phyloP scores from a whole-genome alignment of 2,888 invertebrate genomes.

The Pterobdella sp. region DNA sequence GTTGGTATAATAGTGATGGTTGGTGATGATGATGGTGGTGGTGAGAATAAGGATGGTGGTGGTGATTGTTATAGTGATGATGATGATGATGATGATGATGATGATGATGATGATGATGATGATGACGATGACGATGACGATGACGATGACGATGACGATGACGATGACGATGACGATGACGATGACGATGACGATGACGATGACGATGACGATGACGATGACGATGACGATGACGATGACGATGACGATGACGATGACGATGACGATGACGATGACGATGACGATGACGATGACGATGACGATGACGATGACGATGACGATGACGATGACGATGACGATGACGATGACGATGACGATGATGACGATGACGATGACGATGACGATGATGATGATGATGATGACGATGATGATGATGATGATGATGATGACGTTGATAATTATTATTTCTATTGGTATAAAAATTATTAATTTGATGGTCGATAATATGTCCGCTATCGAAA shows the following conservation, averaged over 20 bases:
- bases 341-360: not conserved
- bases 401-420: conserved; percentile 5
- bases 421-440: too few species aligned
- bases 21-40: conserved; percentile 3
- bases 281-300: too few species aligned
- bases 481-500: too few species aligned
- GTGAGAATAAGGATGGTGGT: not conserved
- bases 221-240: too few species aligned
- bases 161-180: too few species aligned
- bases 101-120: conserved; percentile 19
- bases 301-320: too few species aligned
- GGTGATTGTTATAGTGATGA: not conserved
- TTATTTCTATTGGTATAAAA: not conserved
- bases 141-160: too few species aligned
- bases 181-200: too few species aligned
- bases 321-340: too few species aligned
- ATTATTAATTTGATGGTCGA: not conserved
- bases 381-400: not conserved
- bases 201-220: too few species aligned
- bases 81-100: conserved; percentile 29
- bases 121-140: conserved; percentile 20
- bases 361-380: not conserved
- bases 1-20: not conserved
- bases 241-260: too few species aligned
- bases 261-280: too few species aligned